These are phyloP conservation scores for Cotesia typhae DNA, from an alignment of 1,140 invertebrate genomes.

Conservation along the genomic window DNA sequence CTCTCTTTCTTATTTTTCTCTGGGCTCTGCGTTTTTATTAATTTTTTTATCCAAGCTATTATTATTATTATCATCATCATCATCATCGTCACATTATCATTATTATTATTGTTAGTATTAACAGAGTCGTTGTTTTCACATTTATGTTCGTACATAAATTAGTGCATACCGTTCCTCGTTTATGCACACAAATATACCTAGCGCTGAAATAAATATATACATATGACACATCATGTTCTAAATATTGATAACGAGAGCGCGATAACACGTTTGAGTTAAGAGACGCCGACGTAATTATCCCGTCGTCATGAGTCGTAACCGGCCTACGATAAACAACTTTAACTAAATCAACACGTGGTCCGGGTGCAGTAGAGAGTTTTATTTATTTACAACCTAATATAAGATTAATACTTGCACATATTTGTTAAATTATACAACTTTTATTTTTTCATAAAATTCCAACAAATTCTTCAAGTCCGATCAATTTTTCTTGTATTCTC, in stretches of 20 bases:
- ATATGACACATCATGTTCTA: constrained; percentile 19
- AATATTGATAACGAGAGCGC: constrained; percentile 21
- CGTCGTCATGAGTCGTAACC: constrained; percentile 25
- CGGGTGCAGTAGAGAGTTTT: no score
- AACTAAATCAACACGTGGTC: no score
- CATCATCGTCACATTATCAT: no score
- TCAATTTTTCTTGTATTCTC: no score
- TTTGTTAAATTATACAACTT: no score
- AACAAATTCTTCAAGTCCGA: no score
- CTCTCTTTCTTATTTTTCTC: not conserved
- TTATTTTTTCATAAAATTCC: no score
- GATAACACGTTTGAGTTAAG: constrained; percentile 10
- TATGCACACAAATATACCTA: not conserved
- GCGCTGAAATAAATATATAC: constrained; percentile 3
- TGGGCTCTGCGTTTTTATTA: not conserved
- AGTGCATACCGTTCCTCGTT: not conserved
- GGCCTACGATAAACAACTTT: constrained; percentile 9
- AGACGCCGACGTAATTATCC: constrained; percentile 21
- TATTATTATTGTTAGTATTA: not conserved
- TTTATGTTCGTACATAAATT: not conserved
- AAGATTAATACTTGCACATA: no score
- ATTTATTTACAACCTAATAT: no score
- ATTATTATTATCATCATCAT: not conserved
- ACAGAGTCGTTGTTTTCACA: no score
- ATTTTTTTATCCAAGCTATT: constrained; percentile 5